A percentile compares a stretch with the other conserved stretches of the same genome.
Evolutionary conservation across 2,113 vertebrate species (phyloP).

Genomic region (Hyaena hyaena): DNA sequence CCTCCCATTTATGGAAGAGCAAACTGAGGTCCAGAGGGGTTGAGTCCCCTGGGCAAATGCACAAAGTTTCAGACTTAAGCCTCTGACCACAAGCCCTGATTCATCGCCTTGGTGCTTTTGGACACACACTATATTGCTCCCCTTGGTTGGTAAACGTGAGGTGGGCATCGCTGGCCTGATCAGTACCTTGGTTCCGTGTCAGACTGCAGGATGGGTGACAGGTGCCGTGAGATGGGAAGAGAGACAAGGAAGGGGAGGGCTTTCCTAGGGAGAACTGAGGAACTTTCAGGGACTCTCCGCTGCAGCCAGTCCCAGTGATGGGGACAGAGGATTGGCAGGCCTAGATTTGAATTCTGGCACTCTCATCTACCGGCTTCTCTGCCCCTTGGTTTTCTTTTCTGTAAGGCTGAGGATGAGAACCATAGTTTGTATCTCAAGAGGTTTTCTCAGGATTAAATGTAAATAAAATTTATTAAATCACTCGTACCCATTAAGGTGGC

Average conservation of each 20-base stretch:
- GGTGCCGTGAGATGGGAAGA: neutral
- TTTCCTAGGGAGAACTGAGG: neutral
- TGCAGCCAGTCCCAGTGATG: neutral
- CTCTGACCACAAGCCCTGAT: too few species aligned
- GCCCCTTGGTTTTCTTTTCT: neutral
- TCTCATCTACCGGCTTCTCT: neutral
- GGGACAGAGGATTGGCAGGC: neutral
- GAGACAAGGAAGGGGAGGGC: neutral
- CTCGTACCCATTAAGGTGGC: neutral
- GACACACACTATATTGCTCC: fast-evolving
- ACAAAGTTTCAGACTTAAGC: neutral
- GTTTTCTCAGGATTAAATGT: neutral
- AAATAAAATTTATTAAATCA: neutral
- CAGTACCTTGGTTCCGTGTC: fast-evolving
- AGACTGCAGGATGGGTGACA: neutral
- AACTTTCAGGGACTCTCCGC: neutral
- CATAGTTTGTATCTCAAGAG: neutral
- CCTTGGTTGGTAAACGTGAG: too few species aligned
- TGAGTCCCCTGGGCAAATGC: neutral
- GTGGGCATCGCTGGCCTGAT: neutral
- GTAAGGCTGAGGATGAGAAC: neutral
- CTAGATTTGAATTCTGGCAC: too few species aligned
- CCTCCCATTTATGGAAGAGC: neutral
- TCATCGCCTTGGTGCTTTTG: neutral
- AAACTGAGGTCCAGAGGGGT: neutral